Evolutionary conservation across 2,797 vertebrate species (phyloP), one percentile per base, ranked within the genome.

Genomic region (Rhinoraja longicauda): DNA sequence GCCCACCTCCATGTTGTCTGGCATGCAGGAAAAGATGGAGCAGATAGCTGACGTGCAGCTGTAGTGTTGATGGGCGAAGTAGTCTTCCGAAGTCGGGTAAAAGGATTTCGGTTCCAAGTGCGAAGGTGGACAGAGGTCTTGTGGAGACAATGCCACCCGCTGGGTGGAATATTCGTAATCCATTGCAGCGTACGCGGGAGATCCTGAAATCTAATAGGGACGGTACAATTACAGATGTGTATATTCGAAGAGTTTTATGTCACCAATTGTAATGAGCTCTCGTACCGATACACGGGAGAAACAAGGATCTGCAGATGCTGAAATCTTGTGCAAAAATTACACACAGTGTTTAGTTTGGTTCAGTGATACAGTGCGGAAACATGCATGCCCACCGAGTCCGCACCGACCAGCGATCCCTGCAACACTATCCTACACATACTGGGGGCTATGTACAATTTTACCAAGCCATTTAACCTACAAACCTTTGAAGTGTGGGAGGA

Each of bases 151-250:
- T 0, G 97, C 96, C 93, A 97, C 96, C 0, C 96, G 97, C 94
- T 98, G 96, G n/a, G 96, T 97, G 13, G 97, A 98, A 95, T 97
- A 98, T 95, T 95, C 96, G 94, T 94, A 96, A 93, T 97, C 97
- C 45, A 96, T 88, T 0, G 97, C 95, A 0, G 96, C 96, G 93
- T 97, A 96, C 0, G 96, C 94, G 0, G 97, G 95, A 0, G 97
- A 98, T 94, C 94, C 96, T 0, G 97, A 95, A 93, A 94, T 96
- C 98, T 99, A 94, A 0, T 94, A 90, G 1, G 0, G 0, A 92
- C 24, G n/a, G 45, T 45, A 32, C n/a, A 88, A 88, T 88, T 67
- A 67, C 67, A 32, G 32, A 62, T 21, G 19, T 62, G 15, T 86
- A 32, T 82, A 17, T 15, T 17, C 59, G 62, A 17, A 67, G 84